These are phyloP conservation scores for Steinernema hermaphroditum DNA, from an alignment of 2,888 invertebrate species.

Conservation along the genomic window DNA sequence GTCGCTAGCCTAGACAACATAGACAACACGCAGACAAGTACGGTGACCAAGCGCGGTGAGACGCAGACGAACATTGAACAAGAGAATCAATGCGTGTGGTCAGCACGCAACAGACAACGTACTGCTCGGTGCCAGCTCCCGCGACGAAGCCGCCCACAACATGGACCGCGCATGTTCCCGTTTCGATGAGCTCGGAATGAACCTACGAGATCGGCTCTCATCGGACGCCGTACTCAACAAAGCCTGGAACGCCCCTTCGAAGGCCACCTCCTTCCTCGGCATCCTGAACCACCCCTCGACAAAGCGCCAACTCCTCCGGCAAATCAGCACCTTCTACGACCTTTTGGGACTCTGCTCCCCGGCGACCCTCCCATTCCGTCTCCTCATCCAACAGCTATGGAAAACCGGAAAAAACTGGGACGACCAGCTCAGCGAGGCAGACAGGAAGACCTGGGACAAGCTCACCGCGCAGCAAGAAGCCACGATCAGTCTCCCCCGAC, in stretches of 20 bases:
- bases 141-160: conserved; percentile 14
- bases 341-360: not conserved
- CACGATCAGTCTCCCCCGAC: not conserved
- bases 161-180: not conserved
- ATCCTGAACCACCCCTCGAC: not conserved
- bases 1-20: no score
- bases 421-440: not conserved
- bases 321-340: conserved; percentile 31
- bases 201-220: not conserved
- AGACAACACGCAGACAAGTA: no score
- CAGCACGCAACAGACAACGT: no score
- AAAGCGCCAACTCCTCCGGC: not conserved
- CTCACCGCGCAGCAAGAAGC: not conserved
- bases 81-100: no score
- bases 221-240: not conserved
- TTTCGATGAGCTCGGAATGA: not conserved
- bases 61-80: no score
- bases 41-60: no score
- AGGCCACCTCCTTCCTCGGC: not conserved
- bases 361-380: not conserved
- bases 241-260: not conserved
- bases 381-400: not conserved
- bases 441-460: not conserved
- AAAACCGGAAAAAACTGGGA: conserved; percentile 1
- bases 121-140: not conserved